Conservation (phyloP, 2,797 vertebrate genomes). For the Pipistrellus kuhlii region DNA sequence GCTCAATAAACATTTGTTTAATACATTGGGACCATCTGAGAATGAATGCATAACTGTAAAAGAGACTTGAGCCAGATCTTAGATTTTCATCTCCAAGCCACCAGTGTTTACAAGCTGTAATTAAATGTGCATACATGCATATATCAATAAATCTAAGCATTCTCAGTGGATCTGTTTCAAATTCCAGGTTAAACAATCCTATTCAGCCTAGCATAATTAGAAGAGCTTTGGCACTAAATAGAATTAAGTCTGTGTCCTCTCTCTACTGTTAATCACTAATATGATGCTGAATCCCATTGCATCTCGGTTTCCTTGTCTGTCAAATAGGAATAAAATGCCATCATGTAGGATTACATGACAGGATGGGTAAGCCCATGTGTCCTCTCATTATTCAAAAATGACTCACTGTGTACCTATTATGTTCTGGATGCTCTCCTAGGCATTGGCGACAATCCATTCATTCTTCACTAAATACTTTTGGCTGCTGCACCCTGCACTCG, state of each 20-base stretch:
- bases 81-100: background rate
- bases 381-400: background rate
- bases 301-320: background rate
- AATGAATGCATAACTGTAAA: background rate
- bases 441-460: background rate
- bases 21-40: background rate
- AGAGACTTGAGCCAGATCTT: background rate
- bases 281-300: background rate
- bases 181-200: background rate
- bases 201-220: background rate
- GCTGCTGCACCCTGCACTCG: background rate
- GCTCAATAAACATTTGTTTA: background rate
- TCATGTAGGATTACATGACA: background rate
- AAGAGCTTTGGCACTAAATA: background rate
- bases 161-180: slow-evolving; percentile 58
- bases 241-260: background rate
- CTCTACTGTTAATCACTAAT: background rate
- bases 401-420: background rate
- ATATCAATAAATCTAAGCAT: slow-evolving; percentile 48
- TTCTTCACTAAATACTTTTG: background rate
- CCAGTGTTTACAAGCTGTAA: slow-evolving; percentile 59
- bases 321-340: background rate
- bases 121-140: slow-evolving; percentile 11
- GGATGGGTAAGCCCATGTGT: background rate
- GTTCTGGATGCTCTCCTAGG: background rate